Base-by-base conservation (phyloP, 2,888 invertebrate genomes). In the Lamellibrachia satsuma region DNA sequence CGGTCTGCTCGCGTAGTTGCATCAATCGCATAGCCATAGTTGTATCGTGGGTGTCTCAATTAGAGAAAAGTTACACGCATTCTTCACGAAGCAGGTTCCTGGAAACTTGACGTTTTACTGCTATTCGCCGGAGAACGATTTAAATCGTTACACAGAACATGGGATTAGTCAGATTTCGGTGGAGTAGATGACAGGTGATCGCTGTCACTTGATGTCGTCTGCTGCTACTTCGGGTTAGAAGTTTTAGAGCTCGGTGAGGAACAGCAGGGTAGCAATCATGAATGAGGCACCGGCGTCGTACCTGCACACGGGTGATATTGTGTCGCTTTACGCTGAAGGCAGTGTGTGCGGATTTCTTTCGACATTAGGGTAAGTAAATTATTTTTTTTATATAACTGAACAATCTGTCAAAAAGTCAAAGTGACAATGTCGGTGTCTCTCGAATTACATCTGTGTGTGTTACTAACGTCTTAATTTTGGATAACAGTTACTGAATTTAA, bases 221-320 rank as follows among this genome's bases (percentile, higher is more conserved):
- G 75, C 75, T 75, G 75, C 15, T 75, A 75, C 75, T 75, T 75
- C 75, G 75, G 22, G 15, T 6, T 75, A 75, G n/a, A 57, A 15
- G 39, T 39, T 39, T 39, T 57, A 57, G 57, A 75, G 75, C 39
- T 39, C 39, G 15, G 75, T 22, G 75, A 75, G 22, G 15, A 15
- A 2, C 57, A 3, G 11, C 75, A 39, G 39, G 39, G 39, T 1
- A 22, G 22, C 75, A 75, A 75, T 1, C 75, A 94, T 94, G 94
- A 93, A 93, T 55, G 95, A 95, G n/a, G 93, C 96, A 95, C 95
- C 96, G 55, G 95, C 96, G 90, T 99, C 98, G 97, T 98, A 99
- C 97, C 97, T 99, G 95, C 99, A 99, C 97, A 98, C 99, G 97
- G 99, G 99, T 96, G 99, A 99, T 97, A 99, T 99, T 95, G 99